Conservation (phyloP, 2,888 invertebrate species). For the Yponomeuta evonymella region DNA sequence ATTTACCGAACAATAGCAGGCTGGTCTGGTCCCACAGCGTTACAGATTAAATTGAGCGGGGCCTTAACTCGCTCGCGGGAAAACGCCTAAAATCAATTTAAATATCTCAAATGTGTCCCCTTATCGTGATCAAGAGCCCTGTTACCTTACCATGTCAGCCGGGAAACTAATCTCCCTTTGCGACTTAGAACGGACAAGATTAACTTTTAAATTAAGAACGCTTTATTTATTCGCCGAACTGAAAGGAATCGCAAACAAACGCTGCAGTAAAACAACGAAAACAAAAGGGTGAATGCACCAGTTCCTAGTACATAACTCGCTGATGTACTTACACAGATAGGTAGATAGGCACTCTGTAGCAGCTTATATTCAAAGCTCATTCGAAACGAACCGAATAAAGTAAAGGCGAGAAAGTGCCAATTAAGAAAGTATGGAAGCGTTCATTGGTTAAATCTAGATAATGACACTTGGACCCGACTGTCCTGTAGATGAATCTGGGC, state of each 20-base stretch:
- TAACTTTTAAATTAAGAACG: no score
- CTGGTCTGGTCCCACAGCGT: conserved; percentile 56
- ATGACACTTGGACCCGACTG: conserved; percentile 32
- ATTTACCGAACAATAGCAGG: conserved; percentile 70
- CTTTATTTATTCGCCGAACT: neutral
- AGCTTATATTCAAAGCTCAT: neutral
- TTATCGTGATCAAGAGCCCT: conserved; percentile 60
- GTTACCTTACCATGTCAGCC: conserved; percentile 22
- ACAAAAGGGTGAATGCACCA: conserved; percentile 1
- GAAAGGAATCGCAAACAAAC: neutral
- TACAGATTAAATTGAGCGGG: conserved; percentile 70
- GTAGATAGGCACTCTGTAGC: neutral
- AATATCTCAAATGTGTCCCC: conserved; percentile 70
- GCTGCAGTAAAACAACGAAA: neutral
- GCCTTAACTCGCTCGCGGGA: conserved; percentile 66
- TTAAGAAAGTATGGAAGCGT: conserved; percentile 43
- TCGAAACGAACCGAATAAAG: conserved; percentile 2
- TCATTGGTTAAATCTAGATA: conserved; percentile 56
- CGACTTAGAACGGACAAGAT: neutral
- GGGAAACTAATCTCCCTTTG: neutral
- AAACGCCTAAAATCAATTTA: conserved; percentile 75
- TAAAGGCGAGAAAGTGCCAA: conserved; percentile 41
- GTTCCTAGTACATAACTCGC: neutral
- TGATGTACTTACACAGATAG: neutral
- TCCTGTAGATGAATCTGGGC: conserved; percentile 42